These are phyloP conservation scores for Perizoma flavofasciatum DNA, from an alignment of 2,888 invertebrate genomes.

Conservation along the genomic window DNA sequence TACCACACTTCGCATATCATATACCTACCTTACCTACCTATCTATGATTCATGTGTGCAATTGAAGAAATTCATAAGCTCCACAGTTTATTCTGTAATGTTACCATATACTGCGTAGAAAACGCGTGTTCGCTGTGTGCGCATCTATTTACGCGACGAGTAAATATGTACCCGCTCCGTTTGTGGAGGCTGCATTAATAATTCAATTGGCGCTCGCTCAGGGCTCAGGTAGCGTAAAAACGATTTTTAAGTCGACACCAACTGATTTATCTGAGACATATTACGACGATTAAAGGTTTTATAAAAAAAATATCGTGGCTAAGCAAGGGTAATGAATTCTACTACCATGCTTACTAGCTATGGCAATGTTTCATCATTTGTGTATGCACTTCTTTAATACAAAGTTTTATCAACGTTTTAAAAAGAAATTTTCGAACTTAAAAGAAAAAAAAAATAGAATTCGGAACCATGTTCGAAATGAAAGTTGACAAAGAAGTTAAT, in stretches of 20 bases:
- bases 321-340: not conserved
- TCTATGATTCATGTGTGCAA: too few species aligned
- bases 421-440: too few species aligned
- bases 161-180: slow-evolving; percentile 82
- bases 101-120: slow-evolving; percentile 61
- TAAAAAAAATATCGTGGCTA: not conserved
- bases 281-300: not conserved
- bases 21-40: too few species aligned
- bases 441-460: not conserved
- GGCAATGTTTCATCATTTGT: too few species aligned
- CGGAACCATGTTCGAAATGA: not conserved
- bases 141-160: slow-evolving; percentile 83
- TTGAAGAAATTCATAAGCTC: not conserved
- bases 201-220: slow-evolving; percentile 79
- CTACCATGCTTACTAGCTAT: not conserved
- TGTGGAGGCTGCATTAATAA: slow-evolving; percentile 84
- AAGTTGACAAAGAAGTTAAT: slow-evolving; percentile 18
- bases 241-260: slow-evolving; percentile 80
- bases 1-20: too few species aligned
- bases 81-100: slow-evolving; percentile 26
- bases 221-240: slow-evolving; percentile 74
- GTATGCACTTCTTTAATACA: too few species aligned
- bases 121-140: slow-evolving; percentile 83
- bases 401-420: too few species aligned
- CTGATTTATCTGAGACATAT: slow-evolving; percentile 65